Percentiles rank a stretch among this genome's conserved stretches.
phyloP scores from a whole-genome alignment of 2,113 vertebrate genomes.

The Python bivittatus region DNA sequence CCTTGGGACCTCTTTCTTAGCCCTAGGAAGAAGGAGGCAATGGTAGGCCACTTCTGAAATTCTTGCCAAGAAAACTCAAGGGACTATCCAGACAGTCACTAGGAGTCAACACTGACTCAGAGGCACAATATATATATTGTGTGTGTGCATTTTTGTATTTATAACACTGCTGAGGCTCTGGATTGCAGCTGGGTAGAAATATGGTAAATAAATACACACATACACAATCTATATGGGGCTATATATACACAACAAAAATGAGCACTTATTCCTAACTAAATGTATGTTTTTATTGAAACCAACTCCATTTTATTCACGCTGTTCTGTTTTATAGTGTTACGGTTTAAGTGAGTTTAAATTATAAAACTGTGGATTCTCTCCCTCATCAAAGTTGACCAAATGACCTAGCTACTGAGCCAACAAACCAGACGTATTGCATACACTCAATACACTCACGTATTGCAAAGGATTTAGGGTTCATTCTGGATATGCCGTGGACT shows the following conservation, averaged over 20 bases:
- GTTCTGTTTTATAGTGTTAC: neutral
- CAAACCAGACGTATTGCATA: too few relatives aligned
- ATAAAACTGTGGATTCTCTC: too few relatives aligned
- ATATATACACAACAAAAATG: neutral
- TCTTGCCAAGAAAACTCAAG: neutral
- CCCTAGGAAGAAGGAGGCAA: too few relatives aligned
- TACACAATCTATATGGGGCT: neutral
- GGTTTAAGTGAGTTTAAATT: neutral
- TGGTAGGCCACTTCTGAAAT: neutral
- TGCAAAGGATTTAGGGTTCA: too few relatives aligned
- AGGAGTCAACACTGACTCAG: neutral
- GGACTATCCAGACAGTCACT: neutral
- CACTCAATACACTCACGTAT: too few relatives aligned
- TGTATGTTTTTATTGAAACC: neutral
- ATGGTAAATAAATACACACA: too few relatives aligned
- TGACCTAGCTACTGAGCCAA: too few relatives aligned
- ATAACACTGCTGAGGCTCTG: neutral
- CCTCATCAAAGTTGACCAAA: too few relatives aligned
- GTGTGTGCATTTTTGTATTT: neutral
- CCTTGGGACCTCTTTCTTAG: too few relatives aligned
- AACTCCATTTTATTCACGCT: neutral
- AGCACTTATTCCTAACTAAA: neutral
- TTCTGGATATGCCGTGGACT: too few relatives aligned
- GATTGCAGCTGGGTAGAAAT: neutral
- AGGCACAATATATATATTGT: neutral